These are phyloP conservation scores for Peromyscus eremicus DNA, from an alignment of 2,797 vertebrate genomes.

Conservation along the genomic window DNA sequence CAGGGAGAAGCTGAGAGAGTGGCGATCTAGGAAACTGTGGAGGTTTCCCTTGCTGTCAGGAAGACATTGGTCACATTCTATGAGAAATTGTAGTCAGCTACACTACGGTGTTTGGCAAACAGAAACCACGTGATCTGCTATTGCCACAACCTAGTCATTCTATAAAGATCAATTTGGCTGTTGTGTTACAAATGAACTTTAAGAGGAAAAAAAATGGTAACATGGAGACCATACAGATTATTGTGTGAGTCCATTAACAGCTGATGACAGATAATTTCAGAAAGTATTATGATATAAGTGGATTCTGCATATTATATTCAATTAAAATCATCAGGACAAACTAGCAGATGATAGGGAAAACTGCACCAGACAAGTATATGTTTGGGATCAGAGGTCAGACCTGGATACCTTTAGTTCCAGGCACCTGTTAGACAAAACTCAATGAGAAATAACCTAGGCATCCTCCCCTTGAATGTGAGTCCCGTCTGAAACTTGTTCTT, in stretches of 20 bases:
- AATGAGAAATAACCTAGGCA: accelerated
- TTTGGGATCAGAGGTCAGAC: neutral
- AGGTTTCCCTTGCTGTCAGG: accelerated
- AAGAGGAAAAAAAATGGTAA: neutral
- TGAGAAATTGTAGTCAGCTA: neutral
- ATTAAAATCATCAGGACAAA: neutral
- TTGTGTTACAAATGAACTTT: neutral
- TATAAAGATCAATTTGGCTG: neutral
- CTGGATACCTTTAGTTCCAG: neutral
- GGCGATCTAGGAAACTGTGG: neutral
- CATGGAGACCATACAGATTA: neutral
- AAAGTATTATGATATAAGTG: neutral
- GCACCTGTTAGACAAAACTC: neutral
- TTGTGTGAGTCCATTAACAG: neutral
- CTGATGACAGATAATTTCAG: neutral
- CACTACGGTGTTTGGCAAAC: accelerated
- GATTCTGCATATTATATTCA: neutral
- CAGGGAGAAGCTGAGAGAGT: neutral
- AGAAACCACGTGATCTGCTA: neutral
- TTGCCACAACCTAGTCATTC: neutral
- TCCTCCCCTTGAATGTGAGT: neutral
- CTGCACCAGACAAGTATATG: neutral
- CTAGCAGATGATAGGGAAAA: neutral
- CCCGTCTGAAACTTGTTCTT: neutral
- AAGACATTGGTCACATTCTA: neutral